Evolutionary conservation across 2,113 vertebrate species (phyloP).

Genomic region (Amphilophus citrinellus): DNA sequence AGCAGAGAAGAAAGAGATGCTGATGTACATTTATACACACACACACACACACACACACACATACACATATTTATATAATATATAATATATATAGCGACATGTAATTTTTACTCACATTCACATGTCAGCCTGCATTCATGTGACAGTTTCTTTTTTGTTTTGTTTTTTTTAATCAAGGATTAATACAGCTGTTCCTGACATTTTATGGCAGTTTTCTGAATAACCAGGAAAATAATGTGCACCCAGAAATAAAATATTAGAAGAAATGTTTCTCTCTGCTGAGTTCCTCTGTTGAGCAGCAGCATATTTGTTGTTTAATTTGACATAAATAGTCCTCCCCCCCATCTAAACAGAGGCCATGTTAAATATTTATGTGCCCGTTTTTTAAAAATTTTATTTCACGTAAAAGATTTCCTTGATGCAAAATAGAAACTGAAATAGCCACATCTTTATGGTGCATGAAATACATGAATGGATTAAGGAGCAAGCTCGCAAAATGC

Average conservation of each 20-base stretch:
- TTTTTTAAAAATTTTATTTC: slow-evolving; percentile 50
- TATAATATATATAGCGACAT: not conserved
- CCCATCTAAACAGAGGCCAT: slow-evolving; percentile 64
- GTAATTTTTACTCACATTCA: not conserved
- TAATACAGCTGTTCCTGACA: not conserved
- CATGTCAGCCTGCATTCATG: not conserved
- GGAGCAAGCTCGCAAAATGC: slow-evolving; percentile 60
- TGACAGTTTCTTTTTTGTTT: not conserved
- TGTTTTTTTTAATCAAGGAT: not conserved
- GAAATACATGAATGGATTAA: slow-evolving; percentile 73
- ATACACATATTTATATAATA: not conserved
- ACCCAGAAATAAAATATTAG: slow-evolving; percentile 47
- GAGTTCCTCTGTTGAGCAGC: not conserved
- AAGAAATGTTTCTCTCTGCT: slow-evolving; percentile 18
- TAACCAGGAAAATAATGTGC: slow-evolving; percentile 48
- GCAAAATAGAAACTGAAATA: slow-evolving; percentile 64
- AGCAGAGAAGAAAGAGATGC: not conserved
- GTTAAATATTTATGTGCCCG: slow-evolving; percentile 77
- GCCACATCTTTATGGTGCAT: slow-evolving; percentile 75
- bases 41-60: not conserved
- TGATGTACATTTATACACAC: slow-evolving; percentile 9
- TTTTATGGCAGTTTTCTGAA: slow-evolving; percentile 54
- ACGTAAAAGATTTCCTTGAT: slow-evolving; percentile 49
- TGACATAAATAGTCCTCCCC: slow-evolving; percentile 59
- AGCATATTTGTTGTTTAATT: slow-evolving; percentile 61